Conservation (phyloP, 2,797 vertebrate species). For the Trematomus bernacchii region DNA sequence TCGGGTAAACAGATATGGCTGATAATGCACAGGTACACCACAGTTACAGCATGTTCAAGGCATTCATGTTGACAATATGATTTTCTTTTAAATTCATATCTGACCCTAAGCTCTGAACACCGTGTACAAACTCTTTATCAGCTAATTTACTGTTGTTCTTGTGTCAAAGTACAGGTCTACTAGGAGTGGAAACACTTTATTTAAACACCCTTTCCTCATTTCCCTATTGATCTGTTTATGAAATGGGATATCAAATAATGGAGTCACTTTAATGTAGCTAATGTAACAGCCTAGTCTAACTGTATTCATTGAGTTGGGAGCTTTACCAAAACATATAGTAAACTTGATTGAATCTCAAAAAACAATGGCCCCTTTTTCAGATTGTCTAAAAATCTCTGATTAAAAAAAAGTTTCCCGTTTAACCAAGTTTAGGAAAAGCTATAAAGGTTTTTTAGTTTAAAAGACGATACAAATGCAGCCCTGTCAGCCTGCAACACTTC, state of each 20-base stretch:
- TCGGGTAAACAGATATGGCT: constrained; percentile 51
- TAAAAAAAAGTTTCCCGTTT: not conserved
- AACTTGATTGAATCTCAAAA: constrained; percentile 11
- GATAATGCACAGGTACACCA: constrained; percentile 40
- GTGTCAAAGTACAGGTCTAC: constrained; percentile 6
- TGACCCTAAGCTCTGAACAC: constrained; percentile 25
- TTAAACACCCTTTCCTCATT: constrained; percentile 5
- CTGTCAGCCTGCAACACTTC: constrained; percentile 45
- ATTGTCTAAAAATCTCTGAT: constrained; percentile 51
- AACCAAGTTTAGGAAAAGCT: constrained; percentile 19
- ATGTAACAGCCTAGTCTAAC: not conserved
- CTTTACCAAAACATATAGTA: constrained; percentile 8
- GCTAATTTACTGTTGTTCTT: constrained; percentile 14
- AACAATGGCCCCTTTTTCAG: constrained; percentile 30
- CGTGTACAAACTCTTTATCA: constrained; percentile 18
- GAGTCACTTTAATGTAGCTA: not conserved
- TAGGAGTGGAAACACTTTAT: constrained; percentile 17
- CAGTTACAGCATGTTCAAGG: constrained; percentile 65
- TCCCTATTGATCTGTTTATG: not conserved
- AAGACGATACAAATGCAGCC: constrained; percentile 49
- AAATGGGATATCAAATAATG: constrained; percentile 12
- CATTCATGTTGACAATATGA: constrained; percentile 44
- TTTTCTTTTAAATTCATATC: constrained; percentile 28
- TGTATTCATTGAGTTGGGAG: not conserved
- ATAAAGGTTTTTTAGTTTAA: not conserved